Percentiles rank a stretch among this genome's conserved stretches.
Conservation (phyloP, 2,113 vertebrate species). For the Erythrocercus mccallii region DNA sequence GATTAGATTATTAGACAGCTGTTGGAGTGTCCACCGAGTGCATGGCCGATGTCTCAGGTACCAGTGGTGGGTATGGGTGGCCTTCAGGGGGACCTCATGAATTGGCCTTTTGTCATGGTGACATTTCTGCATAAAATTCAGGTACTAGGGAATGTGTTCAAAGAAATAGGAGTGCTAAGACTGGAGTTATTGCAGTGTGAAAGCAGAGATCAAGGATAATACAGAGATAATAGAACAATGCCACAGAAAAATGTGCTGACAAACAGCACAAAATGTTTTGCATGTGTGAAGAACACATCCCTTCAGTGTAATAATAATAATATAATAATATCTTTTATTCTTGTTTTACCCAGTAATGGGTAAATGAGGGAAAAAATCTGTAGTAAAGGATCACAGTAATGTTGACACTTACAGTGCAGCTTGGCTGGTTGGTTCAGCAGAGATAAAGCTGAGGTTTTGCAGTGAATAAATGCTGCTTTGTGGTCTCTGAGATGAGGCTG, state of each 20-base stretch:
- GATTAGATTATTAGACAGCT: not conserved
- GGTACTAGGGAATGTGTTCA: not conserved
- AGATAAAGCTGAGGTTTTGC: not conserved
- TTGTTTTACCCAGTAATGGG: not conserved
- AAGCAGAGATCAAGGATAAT: not conserved
- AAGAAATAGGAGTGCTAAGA: not conserved
- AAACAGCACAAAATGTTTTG: not conserved
- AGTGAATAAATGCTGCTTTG: not conserved
- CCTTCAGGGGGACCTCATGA: not conserved
- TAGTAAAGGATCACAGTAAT: not conserved
- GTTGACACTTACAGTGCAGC: not conserved
- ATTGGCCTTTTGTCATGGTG: not conserved
- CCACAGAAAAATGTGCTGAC: not conserved
- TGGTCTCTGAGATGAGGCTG: not conserved
- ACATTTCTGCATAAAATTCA: accelerated
- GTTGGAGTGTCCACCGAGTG: not conserved
- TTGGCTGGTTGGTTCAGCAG: not conserved
- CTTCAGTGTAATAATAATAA: not conserved
- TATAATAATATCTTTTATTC: not conserved
- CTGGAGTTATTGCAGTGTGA: not conserved
- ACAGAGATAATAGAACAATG: not conserved
- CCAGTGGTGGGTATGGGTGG: not conserved
- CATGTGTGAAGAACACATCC: not conserved
- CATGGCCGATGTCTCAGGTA: not conserved
- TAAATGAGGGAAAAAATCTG: not conserved